Percentiles rank a stretch among this genome's conserved stretches.
Evolutionary conservation across 2,113 vertebrate genomes (phyloP).

Genomic region (Cranoglanis bouderius): DNA sequence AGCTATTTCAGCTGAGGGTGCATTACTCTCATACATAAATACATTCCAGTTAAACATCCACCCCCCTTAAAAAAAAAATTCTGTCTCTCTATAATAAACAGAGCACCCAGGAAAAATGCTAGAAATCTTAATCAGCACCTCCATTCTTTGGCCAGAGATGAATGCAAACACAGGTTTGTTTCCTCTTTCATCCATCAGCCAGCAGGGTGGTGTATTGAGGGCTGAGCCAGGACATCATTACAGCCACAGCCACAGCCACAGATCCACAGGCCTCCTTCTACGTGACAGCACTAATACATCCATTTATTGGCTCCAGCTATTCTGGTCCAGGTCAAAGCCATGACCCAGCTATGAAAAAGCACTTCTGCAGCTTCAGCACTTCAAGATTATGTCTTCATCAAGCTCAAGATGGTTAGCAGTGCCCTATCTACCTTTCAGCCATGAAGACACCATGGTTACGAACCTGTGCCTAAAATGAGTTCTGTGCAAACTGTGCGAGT

Average conservation of each 20-base stretch:
- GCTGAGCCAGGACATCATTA: conserved; percentile 30
- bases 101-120: not conserved
- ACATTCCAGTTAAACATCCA: not conserved
- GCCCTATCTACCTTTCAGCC: not conserved
- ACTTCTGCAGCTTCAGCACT: not conserved
- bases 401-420: not conserved
- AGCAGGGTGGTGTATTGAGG: conserved; percentile 13
- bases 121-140: not conserved
- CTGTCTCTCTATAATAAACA: not conserved
- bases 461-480: conserved; percentile 16
- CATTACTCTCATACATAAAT: not conserved
- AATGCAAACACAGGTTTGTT: conserved; percentile 11
- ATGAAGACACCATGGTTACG: not conserved
- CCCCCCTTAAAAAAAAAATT: too few species aligned
- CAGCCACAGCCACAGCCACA: not conserved
- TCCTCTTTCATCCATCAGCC: conserved; percentile 34
- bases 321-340: not conserved
- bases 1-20: not conserved
- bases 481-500: not conserved
- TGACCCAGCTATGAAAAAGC: not conserved
- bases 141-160: not conserved
- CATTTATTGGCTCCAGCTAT: conserved; percentile 16
- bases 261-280: conserved; percentile 20
- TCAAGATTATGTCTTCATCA: conserved; percentile 9
- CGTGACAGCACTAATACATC: conserved; percentile 17